These are phyloP conservation scores for Alethe diademata DNA, from an alignment of 2,113 vertebrate genomes.

Conservation along the genomic window DNA sequence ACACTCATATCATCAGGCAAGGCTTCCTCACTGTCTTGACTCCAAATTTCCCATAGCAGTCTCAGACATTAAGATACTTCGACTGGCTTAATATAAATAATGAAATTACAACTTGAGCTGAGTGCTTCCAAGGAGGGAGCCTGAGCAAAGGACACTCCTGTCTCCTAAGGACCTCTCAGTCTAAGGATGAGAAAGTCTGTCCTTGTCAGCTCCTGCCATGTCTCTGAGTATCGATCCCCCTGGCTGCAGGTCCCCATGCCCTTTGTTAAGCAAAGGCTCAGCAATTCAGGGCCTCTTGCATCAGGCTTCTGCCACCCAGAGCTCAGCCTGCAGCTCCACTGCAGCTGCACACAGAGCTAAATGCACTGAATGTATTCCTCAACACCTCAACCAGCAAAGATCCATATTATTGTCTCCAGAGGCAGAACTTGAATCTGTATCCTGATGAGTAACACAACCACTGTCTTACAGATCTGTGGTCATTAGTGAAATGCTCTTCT, in stretches of 20 bases:
- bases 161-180: not conserved
- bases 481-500: not conserved
- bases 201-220: fast-evolving
- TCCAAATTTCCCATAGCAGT: not conserved
- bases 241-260: fast-evolving
- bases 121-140: not conserved
- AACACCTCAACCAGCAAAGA: not conserved
- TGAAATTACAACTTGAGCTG: not conserved
- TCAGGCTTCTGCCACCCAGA: not conserved
- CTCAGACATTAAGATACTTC: not conserved
- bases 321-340: not conserved
- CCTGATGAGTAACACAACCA: not conserved
- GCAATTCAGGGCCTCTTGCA: not conserved
- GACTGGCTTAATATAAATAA: not conserved
- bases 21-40: not conserved
- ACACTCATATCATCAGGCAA: not conserved
- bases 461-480: not conserved
- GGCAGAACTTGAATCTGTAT: not conserved
- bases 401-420: not conserved
- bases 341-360: not conserved
- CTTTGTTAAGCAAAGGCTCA: not conserved
- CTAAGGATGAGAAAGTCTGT: fast-evolving
- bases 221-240: not conserved
- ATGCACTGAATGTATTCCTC: not conserved
- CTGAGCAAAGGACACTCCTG: not conserved